Conservation (phyloP, 2,797 vertebrate genomes). For the Schizothorax lantsangensis region DNA sequence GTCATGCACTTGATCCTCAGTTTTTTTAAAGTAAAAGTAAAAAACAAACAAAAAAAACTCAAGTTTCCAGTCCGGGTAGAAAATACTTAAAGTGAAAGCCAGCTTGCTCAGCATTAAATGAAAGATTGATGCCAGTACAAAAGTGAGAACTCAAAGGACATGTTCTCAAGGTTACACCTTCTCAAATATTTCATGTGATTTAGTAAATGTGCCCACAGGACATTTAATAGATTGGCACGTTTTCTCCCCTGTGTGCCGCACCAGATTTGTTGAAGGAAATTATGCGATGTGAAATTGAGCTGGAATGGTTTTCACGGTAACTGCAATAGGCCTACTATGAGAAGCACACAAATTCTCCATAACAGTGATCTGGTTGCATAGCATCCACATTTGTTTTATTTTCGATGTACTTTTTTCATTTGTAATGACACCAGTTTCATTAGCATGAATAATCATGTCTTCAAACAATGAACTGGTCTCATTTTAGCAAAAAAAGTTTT, state of each 20-base stretch:
- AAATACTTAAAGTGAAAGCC: conserved; percentile 6
- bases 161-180: conserved; percentile 52
- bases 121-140: conserved; percentile 56
- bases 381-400: neutral
- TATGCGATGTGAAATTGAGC: conserved; percentile 33
- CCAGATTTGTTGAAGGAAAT: conserved; percentile 22
- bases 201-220: conserved; percentile 48
- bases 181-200: conserved; percentile 50
- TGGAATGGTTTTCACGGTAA: conserved; percentile 1
- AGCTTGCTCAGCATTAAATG: conserved; percentile 47
- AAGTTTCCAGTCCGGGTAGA: neutral
- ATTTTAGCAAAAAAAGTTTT: neutral
- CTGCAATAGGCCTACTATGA: neutral
- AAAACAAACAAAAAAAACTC: neutral
- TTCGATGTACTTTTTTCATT: neutral
- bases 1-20: neutral
- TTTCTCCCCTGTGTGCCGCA: conserved; percentile 13
- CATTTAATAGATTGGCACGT: conserved; percentile 18
- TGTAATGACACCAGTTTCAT: neutral
- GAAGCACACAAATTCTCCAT: neutral
- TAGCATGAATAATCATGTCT: neutral
- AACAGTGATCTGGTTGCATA: neutral
- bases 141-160: conserved; percentile 40
- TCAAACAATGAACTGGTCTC: neutral
- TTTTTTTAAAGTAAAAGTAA: conserved; percentile 33